A percentile compares a stretch with the other conserved stretches of the same genome.
phyloP scores from a whole-genome alignment of 2,113 vertebrate species.

The Mobula birostris region DNA sequence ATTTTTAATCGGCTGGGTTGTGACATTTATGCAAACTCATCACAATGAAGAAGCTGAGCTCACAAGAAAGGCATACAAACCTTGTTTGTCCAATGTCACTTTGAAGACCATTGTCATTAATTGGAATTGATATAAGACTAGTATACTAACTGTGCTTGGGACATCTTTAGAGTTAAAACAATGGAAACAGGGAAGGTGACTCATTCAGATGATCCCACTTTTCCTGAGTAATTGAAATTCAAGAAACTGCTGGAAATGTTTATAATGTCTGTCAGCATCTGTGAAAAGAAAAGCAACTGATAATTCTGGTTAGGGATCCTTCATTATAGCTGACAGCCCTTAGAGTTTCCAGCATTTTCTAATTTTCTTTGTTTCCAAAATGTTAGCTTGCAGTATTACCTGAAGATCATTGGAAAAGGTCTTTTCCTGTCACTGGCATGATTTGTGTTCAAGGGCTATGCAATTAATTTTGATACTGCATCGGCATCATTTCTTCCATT shows the following conservation, averaged over 20 bases:
- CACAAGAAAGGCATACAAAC: not conserved
- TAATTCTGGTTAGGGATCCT: too few relatives aligned
- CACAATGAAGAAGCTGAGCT: not conserved
- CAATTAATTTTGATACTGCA: not conserved
- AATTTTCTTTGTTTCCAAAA: not conserved
- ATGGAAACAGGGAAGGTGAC: not conserved
- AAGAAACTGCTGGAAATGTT: too few relatives aligned
- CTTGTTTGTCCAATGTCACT: not conserved
- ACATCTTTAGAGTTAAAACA: not conserved
- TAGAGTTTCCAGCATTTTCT: too few relatives aligned
- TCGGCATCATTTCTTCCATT: not conserved
- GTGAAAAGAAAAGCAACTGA: too few relatives aligned
- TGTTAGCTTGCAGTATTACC: not conserved
- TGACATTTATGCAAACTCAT: not conserved
- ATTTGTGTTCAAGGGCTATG: not conserved
- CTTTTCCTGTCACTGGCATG: not conserved
- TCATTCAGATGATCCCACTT: not conserved
- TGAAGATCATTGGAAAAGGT: not conserved
- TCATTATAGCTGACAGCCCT: too few relatives aligned
- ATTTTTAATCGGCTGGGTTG: not conserved
- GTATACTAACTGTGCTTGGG: not conserved
- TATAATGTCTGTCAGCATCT: too few relatives aligned
- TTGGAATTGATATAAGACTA: not conserved
- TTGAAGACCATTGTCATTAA: not conserved
- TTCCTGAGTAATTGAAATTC: too few relatives aligned